phyloP scores from a whole-genome alignment of 2,888 invertebrate species.

The Tenthredo scrophulariae region DNA sequence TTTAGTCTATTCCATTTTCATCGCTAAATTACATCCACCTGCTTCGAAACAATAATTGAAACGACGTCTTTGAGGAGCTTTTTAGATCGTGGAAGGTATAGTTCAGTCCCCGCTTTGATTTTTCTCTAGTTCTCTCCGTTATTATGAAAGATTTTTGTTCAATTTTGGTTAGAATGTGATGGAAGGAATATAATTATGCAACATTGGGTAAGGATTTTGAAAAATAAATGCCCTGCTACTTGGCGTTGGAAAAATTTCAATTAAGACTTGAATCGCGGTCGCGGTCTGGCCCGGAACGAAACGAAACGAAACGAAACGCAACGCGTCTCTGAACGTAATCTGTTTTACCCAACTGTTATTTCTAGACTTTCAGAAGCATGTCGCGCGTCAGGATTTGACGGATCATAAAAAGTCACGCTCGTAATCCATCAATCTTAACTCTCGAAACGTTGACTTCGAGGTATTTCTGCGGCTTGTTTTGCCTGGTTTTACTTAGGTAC shows the following conservation, averaged over 20 bases:
- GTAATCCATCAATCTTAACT: conserved; percentile 47
- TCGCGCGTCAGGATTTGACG: conserved; percentile 49
- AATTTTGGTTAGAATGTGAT: background rate
- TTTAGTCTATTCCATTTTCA: background rate
- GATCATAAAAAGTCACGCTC: conserved; percentile 51
- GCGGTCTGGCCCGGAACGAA: conserved; percentile 1
- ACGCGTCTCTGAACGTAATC: conserved; percentile 29
- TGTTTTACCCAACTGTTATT: conserved; percentile 43
- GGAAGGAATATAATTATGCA: background rate
- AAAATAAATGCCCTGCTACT: background rate
- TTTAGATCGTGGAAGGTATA: background rate
- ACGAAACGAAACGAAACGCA: conserved; percentile 17
- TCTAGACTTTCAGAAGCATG: conserved; percentile 45
- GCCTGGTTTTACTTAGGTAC: conserved; percentile 10
- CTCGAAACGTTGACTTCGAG: background rate
- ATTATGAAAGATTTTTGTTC: background rate
- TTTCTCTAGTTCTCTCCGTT: background rate
- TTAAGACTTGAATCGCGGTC: background rate
- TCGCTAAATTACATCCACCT: background rate
- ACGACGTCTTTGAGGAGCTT: background rate
- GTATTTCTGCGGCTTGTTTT: background rate
- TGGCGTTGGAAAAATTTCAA: background rate
- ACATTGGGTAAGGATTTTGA: background rate
- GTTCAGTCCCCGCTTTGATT: background rate
- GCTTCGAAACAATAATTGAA: background rate